phyloP scores from a whole-genome alignment of 2,888 invertebrate species.

The Macaria notata region DNA sequence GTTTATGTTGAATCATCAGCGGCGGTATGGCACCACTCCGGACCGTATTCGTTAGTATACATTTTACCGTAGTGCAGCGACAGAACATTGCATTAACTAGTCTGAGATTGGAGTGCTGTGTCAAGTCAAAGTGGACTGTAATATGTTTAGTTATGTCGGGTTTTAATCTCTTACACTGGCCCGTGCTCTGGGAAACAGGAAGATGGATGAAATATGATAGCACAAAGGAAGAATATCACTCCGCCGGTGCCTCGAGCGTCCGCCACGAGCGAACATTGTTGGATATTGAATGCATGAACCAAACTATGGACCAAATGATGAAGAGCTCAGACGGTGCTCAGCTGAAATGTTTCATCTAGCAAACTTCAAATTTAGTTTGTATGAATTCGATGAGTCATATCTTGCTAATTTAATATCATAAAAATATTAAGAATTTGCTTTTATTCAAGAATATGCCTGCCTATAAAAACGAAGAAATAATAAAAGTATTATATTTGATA shows the following conservation, averaged over 20 bases:
- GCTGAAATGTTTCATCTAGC: neutral
- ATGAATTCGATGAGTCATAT: too few species aligned
- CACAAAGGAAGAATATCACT: slow-evolving; percentile 71
- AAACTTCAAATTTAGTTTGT: neutral
- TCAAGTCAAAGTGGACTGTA: slow-evolving; percentile 51
- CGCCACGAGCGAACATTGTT: slow-evolving; percentile 42
- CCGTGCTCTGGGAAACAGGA: slow-evolving; percentile 51
- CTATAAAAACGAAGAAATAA: too few species aligned
- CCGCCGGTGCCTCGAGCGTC: slow-evolving; percentile 56
- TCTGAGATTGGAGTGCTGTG: slow-evolving; percentile 22
- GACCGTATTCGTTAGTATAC: slow-evolving; percentile 62
- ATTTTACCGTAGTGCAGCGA: slow-evolving; percentile 57
- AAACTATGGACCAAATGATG: slow-evolving; percentile 39
- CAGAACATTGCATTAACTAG: slow-evolving; percentile 56
- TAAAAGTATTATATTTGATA: too few species aligned
- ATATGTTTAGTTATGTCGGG: slow-evolving; percentile 43
- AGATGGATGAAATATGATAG: slow-evolving; percentile 69
- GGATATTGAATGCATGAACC: slow-evolving; percentile 51
- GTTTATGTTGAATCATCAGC: slow-evolving; percentile 63
- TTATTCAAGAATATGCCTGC: too few species aligned
- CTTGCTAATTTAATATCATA: too few species aligned
- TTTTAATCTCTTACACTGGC: slow-evolving; percentile 43
- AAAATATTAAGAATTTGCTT: too few species aligned
- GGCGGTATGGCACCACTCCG: slow-evolving; percentile 47
- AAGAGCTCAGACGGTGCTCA: neutral